These are phyloP conservation scores for Pristis pectinata DNA, from an alignment of 2,797 vertebrate genomes.

Conservation along the genomic window DNA sequence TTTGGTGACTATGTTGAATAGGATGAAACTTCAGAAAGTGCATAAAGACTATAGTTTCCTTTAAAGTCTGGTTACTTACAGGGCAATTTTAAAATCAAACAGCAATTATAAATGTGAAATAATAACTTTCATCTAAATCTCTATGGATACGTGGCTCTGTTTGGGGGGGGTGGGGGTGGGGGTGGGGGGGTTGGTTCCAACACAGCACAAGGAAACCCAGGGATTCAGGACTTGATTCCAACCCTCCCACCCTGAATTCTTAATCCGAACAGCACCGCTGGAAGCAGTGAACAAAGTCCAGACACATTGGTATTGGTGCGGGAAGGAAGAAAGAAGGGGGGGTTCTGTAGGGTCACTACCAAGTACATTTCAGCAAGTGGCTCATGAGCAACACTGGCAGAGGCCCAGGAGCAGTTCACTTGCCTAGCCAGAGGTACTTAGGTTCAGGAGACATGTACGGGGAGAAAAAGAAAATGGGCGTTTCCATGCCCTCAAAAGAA, in stretches of 20 bases:
- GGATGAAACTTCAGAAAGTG: neutral
- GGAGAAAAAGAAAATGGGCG: constrained; percentile 16
- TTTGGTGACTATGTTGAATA: neutral
- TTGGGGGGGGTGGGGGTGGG: too few species aligned
- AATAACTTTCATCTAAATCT: neutral
- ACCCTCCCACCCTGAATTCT: neutral
- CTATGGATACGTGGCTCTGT: neutral
- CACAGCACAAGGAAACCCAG: neutral
- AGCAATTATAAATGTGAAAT: neutral
- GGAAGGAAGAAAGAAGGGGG: neutral
- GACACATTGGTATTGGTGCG: neutral
- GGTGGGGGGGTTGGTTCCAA: too few species aligned
- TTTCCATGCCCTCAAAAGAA: constrained; percentile 15
- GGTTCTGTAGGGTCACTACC: neutral
- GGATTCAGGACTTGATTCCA: neutral
- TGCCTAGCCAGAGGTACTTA: neutral
- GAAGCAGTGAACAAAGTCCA: neutral
- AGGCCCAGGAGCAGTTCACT: neutral
- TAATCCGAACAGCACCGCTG: neutral
- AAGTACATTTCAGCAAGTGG: constrained; percentile 3
- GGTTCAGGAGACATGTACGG: neutral
- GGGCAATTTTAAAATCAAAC: neutral
- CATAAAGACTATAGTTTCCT: neutral
- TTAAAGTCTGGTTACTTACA: neutral
- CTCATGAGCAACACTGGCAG: neutral